Percentiles rank a stretch among this genome's conserved stretches.
These are phyloP conservation scores for Sporophila hypoxantha DNA, from an alignment of 2,113 vertebrate species.

Conservation along the genomic window DNA sequence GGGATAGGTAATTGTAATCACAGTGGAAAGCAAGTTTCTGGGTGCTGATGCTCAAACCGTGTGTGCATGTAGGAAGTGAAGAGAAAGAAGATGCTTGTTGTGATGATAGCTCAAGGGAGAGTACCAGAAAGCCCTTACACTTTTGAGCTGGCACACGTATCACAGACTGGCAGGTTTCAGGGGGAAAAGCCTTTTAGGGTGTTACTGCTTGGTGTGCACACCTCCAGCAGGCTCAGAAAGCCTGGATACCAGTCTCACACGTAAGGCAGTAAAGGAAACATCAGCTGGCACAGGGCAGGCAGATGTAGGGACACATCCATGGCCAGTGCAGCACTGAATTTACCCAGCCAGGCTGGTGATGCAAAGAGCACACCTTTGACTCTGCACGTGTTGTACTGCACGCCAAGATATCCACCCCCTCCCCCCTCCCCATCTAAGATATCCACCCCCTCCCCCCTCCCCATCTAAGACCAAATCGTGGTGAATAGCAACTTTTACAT, in stretches of 20 bases:
- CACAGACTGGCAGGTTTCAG: conserved; percentile 14
- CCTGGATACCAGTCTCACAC: not conserved
- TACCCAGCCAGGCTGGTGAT: not conserved
- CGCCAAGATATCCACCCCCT: not conserved
- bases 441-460: too few species aligned
- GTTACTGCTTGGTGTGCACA: not conserved
- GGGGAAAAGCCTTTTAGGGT: not conserved
- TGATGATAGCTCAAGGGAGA: conserved; percentile 43
- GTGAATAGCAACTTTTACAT: conserved; percentile 9
- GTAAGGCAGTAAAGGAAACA: not conserved
- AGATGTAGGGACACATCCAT: not conserved
- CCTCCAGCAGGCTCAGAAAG: conserved; percentile 37
- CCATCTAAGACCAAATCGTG: not conserved
- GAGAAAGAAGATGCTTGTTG: conserved; percentile 11
- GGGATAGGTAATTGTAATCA: conserved; percentile 63
- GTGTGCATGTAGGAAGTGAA: not conserved
- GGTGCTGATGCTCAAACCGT: conserved; percentile 25
- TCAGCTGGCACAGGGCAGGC: not conserved
- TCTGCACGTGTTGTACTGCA: not conserved
- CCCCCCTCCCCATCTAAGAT: not conserved
- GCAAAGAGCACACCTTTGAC: fast-evolving
- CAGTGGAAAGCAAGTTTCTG: conserved; percentile 44
- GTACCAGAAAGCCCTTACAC: conserved; percentile 38
- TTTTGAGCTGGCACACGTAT: conserved; percentile 31
- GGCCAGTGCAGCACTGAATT: not conserved